Conservation (phyloP, 2,888 invertebrate species). For the Sesia bembeciformis region DNA sequence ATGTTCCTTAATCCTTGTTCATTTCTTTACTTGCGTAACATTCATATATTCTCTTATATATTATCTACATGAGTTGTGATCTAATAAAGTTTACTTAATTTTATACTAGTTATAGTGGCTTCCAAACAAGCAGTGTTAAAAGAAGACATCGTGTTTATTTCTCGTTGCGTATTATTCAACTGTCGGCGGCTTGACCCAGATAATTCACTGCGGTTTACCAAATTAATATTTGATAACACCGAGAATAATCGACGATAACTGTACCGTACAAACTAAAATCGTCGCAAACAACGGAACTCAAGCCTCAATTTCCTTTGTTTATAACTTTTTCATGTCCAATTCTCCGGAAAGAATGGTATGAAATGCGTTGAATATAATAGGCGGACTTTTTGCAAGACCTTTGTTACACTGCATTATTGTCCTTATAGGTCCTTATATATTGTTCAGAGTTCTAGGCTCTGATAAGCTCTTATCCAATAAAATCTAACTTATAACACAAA, state of each 20-base stretch:
- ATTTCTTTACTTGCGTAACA: too few relatives aligned
- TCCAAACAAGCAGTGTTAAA: too few relatives aligned
- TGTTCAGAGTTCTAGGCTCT: too few relatives aligned
- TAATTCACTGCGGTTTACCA: slow-evolving; percentile 11
- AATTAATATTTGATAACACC: slow-evolving; percentile 23
- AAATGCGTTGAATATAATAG: slow-evolving; percentile 25
- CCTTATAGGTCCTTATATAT: slow-evolving; percentile 1
- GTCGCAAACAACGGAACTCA: slow-evolving; percentile 1
- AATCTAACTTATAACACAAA: too few relatives aligned
- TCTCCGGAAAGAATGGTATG: slow-evolving; percentile 23
- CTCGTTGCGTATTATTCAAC: slow-evolving; percentile 13
- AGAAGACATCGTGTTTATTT: not conserved
- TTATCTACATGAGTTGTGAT: too few relatives aligned
- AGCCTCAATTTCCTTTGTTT: slow-evolving; percentile 7
- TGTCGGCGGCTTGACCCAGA: slow-evolving; percentile 20
- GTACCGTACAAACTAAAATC: not conserved
- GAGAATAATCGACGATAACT: slow-evolving; percentile 6
- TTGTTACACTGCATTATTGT: slow-evolving; percentile 17
- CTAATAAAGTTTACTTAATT: too few relatives aligned
- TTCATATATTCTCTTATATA: too few relatives aligned
- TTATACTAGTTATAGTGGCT: too few relatives aligned
- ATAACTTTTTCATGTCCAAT: slow-evolving; percentile 17
- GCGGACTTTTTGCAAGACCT: slow-evolving; percentile 22
- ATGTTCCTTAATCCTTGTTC: too few relatives aligned
- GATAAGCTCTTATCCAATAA: too few relatives aligned